Evolutionary conservation across 2,113 vertebrate genomes (phyloP), one percentile per base, ranked within the genome.

Genomic region (Elephas maximus): DNA sequence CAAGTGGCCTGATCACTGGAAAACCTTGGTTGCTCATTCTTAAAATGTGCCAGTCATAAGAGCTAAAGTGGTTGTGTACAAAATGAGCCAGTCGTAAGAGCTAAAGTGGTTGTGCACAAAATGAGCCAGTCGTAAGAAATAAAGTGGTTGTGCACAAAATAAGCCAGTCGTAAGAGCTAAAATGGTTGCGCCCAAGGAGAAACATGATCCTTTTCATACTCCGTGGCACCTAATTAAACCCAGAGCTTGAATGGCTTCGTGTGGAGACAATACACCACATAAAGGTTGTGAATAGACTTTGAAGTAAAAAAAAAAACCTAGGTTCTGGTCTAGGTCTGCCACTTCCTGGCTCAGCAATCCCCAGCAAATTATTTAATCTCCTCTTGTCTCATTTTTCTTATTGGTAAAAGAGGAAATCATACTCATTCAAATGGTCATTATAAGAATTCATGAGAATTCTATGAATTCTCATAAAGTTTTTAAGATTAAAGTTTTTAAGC

Each of bases 401-500:
- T 24, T 79, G 26, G 37, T 65, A 63, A 57, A 60, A 69, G 63
- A 93, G n/a, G 18, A 78, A 14, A 78, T 1, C 71, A 83, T 0
- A 26, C 1, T 7, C 21, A 77, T 3, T 33, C 88, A 88, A 48
- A 83, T 80, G 20, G 10, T 51, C 44, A 89, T 74, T 45, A 28
- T 76, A 71, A 81, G n/a, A 78, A 83, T n/a, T 87, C 37, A 37
- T 37, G 37, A 37, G 37, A 37, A 37, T 37, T 37, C 37, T 37
- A 37, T 37, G 48, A 57, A 57, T 17, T 17, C 14, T 57, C 53
- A 57, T 57, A 57, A 57, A 14, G 53, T 57, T 57, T 62, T 62
- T 62, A 41, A 83, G n/a, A 93, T 76, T 65, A 73, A 45, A 12
- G 51, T n/a, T 51, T 94, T 90, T 63, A 94, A 86, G 74, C 33